Base-by-base conservation (phyloP, 2,888 invertebrate species). In the Willowsia nigromaculata region DNA sequence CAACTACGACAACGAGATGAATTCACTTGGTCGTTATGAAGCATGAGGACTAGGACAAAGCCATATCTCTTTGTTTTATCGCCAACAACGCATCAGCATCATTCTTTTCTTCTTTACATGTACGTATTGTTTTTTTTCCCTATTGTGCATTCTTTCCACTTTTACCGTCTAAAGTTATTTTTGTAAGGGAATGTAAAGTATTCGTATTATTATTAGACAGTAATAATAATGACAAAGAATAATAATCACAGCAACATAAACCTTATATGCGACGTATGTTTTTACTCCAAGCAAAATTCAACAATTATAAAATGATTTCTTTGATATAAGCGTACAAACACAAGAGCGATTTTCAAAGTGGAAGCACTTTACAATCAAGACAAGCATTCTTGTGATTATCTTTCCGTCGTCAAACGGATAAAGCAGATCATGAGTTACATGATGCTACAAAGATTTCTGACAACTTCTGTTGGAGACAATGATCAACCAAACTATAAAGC, bases 11-110 rank as follows among this genome's bases (percentile, higher is more conserved):
- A 43, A 68, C 40, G 76, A 74, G 74, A 84, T 65, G 76, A 83
- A 62, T 30, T 84, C 22, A 53, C 56, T 71, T 53, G 33, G 56
- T 56, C 22, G 78, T 78, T 78, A 76, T 74, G 18, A 76, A 74
- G 74, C 27, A 74, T 9, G 27, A 74, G 27, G 50, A 74, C 74
- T 37, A 27, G 47, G 37, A 74, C 74, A 74, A 74, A 74, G 47
- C 47, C 22, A 5, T 27, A 47, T 74, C 74, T 47, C 59, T 85
- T 74, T 85, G 74, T 85, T 85, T 85, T 47, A 74, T 74, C 85
- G 50, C 47, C 74, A 74, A 74, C 74, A 74, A 74, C 47, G 47
- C 50, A 74, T 74, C 74, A 27, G 27, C 81, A 40, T 43, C 74
- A 40, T 56, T 47, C 84, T 37, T 59, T 59, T 76, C 13, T 47